These are phyloP conservation scores for Spermophilus dauricus DNA, from an alignment of 2,113 vertebrate genomes.

Conservation along the genomic window DNA sequence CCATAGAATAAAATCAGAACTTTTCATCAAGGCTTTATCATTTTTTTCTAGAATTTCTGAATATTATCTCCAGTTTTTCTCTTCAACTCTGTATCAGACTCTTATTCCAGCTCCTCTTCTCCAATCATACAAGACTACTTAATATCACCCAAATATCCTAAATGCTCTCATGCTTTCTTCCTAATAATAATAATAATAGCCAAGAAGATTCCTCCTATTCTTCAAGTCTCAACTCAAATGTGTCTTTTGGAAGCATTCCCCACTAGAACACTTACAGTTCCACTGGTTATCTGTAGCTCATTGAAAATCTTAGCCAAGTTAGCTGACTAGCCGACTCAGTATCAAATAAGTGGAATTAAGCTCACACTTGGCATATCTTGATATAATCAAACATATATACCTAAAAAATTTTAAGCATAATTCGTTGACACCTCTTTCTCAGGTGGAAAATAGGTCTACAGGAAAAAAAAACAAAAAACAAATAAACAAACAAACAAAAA, in stretches of 20 bases:
- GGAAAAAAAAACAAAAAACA: no score
- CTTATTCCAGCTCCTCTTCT: neutral
- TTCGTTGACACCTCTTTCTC: neutral
- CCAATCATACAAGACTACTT: neutral
- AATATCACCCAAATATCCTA: no score
- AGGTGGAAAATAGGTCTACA: neutral
- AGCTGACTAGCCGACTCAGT: constrained; percentile 40
- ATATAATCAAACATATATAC: neutral
- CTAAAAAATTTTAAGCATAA: neutral
- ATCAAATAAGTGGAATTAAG: neutral
- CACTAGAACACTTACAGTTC: neutral
- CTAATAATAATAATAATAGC: neutral
- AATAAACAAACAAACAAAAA: no score
- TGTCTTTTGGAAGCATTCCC: neutral
- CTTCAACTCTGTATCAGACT: neutral
- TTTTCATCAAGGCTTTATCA: neutral
- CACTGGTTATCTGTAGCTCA: neutral
- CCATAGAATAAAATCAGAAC: neutral
- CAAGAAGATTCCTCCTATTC: neutral
- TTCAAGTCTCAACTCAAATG: neutral
- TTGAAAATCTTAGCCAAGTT: neutral
- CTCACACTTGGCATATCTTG: neutral
- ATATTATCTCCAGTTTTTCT: neutral
- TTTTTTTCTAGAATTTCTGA: neutral
- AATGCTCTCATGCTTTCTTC: neutral